A percentile compares a stretch with the other conserved stretches of the same genome.
Evolutionary conservation across 2,113 vertebrate species (phyloP).

Genomic region (Polyodon spathula): DNA sequence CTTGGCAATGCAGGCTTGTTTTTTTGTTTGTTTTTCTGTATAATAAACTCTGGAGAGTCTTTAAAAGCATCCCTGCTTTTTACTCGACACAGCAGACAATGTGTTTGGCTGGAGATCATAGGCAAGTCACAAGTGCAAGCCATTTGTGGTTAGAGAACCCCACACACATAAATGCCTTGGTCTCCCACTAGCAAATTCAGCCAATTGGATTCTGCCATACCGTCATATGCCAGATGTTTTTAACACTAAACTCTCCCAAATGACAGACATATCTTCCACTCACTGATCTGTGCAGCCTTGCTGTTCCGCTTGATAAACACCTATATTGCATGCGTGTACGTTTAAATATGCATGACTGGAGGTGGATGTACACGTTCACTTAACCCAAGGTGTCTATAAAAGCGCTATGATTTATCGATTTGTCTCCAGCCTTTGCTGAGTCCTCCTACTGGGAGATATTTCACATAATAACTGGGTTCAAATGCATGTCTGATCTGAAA

Average conservation of each 20-base stretch:
- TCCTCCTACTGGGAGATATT: conserved; percentile 24
- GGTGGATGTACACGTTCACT: conserved; percentile 42
- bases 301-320: conserved; percentile 39
- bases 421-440: conserved; percentile 38
- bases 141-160: conserved; percentile 4
- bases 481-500: conserved; percentile 49
- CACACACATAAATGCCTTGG: background rate
- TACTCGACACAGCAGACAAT: conserved; percentile 29
- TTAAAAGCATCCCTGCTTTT: conserved; percentile 19
- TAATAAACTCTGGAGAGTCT: background rate
- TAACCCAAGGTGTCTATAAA: conserved; percentile 38
- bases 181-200: conserved; percentile 10
- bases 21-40: background rate
- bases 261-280: conserved; percentile 34
- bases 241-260: conserved; percentile 35
- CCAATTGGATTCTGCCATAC: conserved; percentile 29
- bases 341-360: conserved; percentile 43
- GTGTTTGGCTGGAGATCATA: conserved; percentile 16
- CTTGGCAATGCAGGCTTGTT: conserved; percentile 27
- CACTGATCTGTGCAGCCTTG: conserved; percentile 17
- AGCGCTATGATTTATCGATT: conserved; percentile 46
- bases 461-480: conserved; percentile 28
- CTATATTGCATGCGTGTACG: conserved; percentile 32
- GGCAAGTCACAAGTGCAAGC: conserved; percentile 5
- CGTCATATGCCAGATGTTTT: conserved; percentile 34